Evolutionary conservation across 2,797 vertebrate species (phyloP), one percentile per base, ranked within the genome.

Genomic region (Chiroxiphia lanceolata): DNA sequence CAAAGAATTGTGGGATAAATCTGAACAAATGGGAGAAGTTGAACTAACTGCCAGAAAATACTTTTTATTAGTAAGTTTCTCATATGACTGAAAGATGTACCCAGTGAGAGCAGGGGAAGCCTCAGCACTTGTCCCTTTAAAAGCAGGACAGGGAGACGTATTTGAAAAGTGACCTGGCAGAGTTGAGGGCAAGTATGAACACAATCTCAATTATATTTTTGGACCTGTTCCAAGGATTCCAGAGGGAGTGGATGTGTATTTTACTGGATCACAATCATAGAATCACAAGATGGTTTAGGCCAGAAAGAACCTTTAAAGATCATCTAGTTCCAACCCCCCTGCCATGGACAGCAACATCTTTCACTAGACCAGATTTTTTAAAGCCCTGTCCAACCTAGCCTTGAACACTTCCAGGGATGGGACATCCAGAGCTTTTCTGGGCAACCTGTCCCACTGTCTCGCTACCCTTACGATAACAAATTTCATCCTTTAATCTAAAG

Each of bases 141-240:
- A 87, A 56, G 33, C 13, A 38, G 15, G 31, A 61, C 5, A 3
- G 9, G 31, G 44, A 54, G 7, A 22, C 53, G 4, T 47, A 26
- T 61, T 70, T 65, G 33, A 47, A 77, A 65, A 77, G 26, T 34
- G 38, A 70, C 4, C 6, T 59, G 25, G 16, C 23, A 26, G 42
- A 89, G 9, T 6, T 70, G 21, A 67, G 19, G 10, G 17, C 20
- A 31, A 64, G 13, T 18, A 40, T 20, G 19, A 53, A n/a, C 11
- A 42, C 22, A 68, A 15, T 11, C 20, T 60, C 42, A 64, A 0
- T 42, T 56, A 13, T 4, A 2, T 0, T 20, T 75, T 42, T 44
- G 1, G 3, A 57, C 11, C 13, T 51, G 75, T 81, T 71, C 33
- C 26, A 53, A 84, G 10, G 44, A 42, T 77, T 18, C 2, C 34